A percentile compares a stretch with the other conserved stretches of the same genome.
These are phyloP conservation scores for Chiroxiphia lanceolata DNA, from an alignment of 2,797 vertebrate genomes.

Conservation along the genomic window DNA sequence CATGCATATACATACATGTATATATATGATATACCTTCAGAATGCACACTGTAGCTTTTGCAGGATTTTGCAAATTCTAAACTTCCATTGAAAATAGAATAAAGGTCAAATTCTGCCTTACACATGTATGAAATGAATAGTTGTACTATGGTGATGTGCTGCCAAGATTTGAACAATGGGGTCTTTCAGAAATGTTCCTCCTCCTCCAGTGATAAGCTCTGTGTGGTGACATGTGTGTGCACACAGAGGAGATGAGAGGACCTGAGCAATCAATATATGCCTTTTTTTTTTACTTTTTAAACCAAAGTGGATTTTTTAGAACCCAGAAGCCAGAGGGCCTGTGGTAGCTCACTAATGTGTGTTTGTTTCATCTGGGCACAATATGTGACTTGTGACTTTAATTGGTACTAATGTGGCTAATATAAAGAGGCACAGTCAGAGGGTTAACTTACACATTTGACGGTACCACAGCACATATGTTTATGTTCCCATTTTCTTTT, in stretches of 20 bases:
- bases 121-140: slow-evolving; percentile 33
- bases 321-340: neutral
- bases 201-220: neutral
- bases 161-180: slow-evolving; percentile 18
- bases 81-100: neutral
- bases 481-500: neutral
- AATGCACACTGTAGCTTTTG: neutral
- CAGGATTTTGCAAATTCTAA: slow-evolving; percentile 16
- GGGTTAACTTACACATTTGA: neutral
- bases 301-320: neutral
- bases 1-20: neutral
- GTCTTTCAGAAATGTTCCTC: slow-evolving; percentile 23
- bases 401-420: neutral
- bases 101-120: slow-evolving; percentile 32
- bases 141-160: neutral
- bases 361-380: neutral
- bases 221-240: slow-evolving; percentile 1
- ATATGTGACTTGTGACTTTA: neutral
- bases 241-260: neutral
- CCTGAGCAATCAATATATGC: neutral
- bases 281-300: neutral
- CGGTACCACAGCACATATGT: neutral
- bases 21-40: neutral
- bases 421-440: neutral
- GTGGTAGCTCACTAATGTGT: neutral